Evolutionary conservation across 1,140 invertebrate genomes (phyloP).

Genomic region (Caenorhabditis elegans): DNA sequence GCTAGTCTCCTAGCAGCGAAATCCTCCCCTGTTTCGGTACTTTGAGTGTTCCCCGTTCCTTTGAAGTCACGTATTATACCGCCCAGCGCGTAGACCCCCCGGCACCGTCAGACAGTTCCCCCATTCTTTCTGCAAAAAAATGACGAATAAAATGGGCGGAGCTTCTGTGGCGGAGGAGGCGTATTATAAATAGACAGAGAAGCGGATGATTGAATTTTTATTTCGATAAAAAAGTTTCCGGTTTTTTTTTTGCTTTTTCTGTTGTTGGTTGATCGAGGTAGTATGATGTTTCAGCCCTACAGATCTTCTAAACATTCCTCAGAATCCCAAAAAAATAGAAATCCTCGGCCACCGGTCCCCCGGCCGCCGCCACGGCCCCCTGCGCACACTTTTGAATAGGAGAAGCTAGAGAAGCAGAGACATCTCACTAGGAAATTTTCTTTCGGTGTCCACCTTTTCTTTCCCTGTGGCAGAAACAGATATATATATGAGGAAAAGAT

Average conservation of each 20-base stretch:
- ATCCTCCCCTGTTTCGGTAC: too few relatives aligned
- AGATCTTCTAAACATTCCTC: too few relatives aligned
- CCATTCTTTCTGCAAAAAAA: not conserved
- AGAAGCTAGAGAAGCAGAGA: not conserved
- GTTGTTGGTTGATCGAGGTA: too few relatives aligned
- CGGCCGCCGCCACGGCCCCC: too few relatives aligned
- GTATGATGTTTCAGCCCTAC: too few relatives aligned
- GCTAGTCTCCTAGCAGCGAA: too few relatives aligned
- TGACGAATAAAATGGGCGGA: too few relatives aligned
- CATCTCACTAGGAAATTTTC: not conserved
- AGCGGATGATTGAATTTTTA: not conserved
- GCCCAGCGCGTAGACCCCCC: too few relatives aligned
- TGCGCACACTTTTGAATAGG: not conserved
- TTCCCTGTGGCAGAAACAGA: not conserved
- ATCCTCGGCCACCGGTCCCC: not conserved
- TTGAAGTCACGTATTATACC: too few relatives aligned
- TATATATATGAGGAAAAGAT: not conserved
- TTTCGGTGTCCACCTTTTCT: not conserved
- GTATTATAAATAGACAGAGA: not conserved
- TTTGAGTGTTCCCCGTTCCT: too few relatives aligned
- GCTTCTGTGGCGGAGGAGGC: not conserved
- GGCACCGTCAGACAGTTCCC: not conserved
- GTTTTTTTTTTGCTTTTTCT: not conserved
- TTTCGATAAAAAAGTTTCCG: not conserved
- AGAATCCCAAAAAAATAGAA: too few relatives aligned